Conservation (phyloP, 2,113 vertebrate species). For the Ondatra zibethicus region DNA sequence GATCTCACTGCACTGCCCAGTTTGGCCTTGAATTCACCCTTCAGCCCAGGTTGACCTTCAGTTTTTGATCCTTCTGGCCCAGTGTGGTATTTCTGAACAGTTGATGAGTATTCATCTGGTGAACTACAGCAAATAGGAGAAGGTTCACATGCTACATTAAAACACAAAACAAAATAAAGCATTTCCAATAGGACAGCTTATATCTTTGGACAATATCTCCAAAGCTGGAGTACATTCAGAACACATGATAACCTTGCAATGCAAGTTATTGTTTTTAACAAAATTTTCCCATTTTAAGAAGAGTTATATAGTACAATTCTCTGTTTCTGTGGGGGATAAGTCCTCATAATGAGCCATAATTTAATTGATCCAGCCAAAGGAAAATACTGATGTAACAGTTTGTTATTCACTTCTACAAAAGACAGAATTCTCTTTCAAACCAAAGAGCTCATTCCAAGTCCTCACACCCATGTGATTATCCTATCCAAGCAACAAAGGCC, state of each 20-base stretch:
- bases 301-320: neutral
- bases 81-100: neutral
- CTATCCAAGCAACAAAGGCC: neutral
- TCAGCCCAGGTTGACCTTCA: neutral
- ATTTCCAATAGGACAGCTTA: neutral
- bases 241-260: neutral
- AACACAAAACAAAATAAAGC: slow-evolving; percentile 33
- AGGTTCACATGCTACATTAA: neutral
- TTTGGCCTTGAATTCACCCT: neutral
- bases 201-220: neutral
- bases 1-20: neutral
- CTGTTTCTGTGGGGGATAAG: neutral
- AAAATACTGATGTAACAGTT: neutral
- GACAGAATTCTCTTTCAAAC: slow-evolving; percentile 18
- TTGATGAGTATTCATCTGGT: neutral
- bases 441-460: neutral
- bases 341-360: neutral
- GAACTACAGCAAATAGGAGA: slow-evolving; percentile 22
- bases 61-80: too few species aligned
- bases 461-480: neutral
- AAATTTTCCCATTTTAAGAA: neutral
- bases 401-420: neutral
- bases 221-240: neutral
- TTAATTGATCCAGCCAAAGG: neutral
- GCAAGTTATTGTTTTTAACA: neutral